phyloP scores from a whole-genome alignment of 2,888 invertebrate species.

The Drosophila ustulata region DNA sequence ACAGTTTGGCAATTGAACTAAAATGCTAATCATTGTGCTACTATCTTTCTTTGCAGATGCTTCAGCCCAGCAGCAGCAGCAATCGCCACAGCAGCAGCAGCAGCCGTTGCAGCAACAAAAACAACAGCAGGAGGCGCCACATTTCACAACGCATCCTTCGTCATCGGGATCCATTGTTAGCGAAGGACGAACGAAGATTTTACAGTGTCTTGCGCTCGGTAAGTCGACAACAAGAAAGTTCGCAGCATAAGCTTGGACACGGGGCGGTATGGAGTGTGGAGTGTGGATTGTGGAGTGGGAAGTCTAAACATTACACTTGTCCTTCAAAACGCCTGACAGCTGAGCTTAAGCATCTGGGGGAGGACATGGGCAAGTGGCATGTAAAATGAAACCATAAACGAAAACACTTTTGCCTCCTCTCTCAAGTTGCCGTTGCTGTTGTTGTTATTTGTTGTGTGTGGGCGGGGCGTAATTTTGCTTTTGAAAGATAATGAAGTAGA shows the following conservation, averaged over 20 bases:
- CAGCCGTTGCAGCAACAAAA: slow-evolving; percentile 26
- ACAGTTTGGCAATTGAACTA: slow-evolving; percentile 10
- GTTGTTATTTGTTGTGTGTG: neutral
- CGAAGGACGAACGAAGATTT: slow-evolving; percentile 95
- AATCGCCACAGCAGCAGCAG: slow-evolving; percentile 39
- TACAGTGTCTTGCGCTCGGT: slow-evolving; percentile 97
- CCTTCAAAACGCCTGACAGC: slow-evolving; percentile 66
- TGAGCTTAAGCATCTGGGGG: slow-evolving; percentile 40
- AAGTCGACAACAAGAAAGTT: slow-evolving; percentile 83
- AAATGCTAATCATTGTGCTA: slow-evolving; percentile 39
- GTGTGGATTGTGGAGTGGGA: slow-evolving; percentile 7
- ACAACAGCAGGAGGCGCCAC: slow-evolving; percentile 89
- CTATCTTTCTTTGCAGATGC: slow-evolving; percentile 53
- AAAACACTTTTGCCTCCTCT: slow-evolving; percentile 48
- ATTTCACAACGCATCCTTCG: slow-evolving; percentile 94
- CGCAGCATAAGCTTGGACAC: slow-evolving; percentile 33
- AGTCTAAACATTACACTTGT: slow-evolving; percentile 62
- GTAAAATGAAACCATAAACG: slow-evolving; percentile 77
- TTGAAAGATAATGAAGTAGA: slow-evolving; percentile 81
- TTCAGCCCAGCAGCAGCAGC: slow-evolving; percentile 44
- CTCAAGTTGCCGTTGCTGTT: neutral
- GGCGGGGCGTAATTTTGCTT: slow-evolving; percentile 43
- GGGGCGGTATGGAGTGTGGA: no score
- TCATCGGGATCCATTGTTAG: slow-evolving; percentile 94
- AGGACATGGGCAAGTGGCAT: slow-evolving; percentile 37